Percentiles rank a stretch among this genome's conserved stretches.
phyloP scores from a whole-genome alignment of 2,888 invertebrate genomes.

The Bembecia ichneumoniformis region DNA sequence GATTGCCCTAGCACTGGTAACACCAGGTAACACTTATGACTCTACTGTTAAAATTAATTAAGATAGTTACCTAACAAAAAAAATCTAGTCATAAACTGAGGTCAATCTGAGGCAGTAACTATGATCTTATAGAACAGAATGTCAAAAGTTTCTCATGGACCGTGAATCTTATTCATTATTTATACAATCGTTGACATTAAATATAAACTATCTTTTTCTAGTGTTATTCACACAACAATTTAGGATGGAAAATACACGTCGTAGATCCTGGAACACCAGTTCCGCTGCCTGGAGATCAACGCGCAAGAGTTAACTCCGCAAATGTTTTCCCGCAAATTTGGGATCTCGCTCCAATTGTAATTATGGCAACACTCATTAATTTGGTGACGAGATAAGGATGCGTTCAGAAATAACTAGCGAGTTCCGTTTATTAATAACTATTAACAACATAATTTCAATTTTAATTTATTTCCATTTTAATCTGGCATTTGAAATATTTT shows the following conservation, averaged over 20 bases:
- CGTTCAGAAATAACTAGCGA: slow-evolving; percentile 18
- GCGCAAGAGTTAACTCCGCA: slow-evolving; percentile 24
- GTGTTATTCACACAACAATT: slow-evolving; percentile 93
- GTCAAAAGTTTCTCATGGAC: too few relatives aligned
- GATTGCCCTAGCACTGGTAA: too few relatives aligned
- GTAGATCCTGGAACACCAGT: slow-evolving; percentile 77
- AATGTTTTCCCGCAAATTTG: slow-evolving; percentile 8
- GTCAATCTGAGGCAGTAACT: too few relatives aligned
- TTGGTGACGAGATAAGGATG: slow-evolving; percentile 31
- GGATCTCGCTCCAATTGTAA: slow-evolving; percentile 15
- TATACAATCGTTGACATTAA: background rate
- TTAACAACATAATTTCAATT: too few relatives aligned
- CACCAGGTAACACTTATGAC: too few relatives aligned
- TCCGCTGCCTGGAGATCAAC: slow-evolving; percentile 37
- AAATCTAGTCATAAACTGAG: too few relatives aligned
- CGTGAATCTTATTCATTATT: slow-evolving; percentile 6
- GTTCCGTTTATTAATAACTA: slow-evolving; percentile 19
- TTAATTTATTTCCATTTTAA: too few relatives aligned
- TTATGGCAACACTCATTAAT: slow-evolving; percentile 22
- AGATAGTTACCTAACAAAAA: too few relatives aligned
- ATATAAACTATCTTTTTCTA: slow-evolving; percentile 49
- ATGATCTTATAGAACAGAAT: too few relatives aligned
- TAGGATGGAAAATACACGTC: slow-evolving; percentile 94
- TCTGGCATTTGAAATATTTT: too few relatives aligned
- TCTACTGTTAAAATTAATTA: too few relatives aligned